A percentile compares a stretch with the other conserved stretches of the same genome.
Conservation (phyloP, 2,888 invertebrate genomes). For the Meandrusa payeni region DNA sequence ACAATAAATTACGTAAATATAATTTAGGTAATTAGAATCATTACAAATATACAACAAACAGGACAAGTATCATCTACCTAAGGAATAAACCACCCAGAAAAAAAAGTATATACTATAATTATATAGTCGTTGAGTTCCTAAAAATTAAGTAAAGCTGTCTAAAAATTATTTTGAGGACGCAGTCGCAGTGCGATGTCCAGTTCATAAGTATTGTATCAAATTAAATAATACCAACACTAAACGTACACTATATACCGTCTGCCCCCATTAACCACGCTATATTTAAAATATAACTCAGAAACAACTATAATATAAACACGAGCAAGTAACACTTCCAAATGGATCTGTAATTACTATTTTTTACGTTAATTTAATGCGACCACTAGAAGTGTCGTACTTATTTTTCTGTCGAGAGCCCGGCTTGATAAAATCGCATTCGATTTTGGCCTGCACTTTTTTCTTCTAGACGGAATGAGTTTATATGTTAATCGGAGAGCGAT, state of each 20-base stretch:
- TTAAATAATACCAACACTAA: background rate
- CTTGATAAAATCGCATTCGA: too few species aligned
- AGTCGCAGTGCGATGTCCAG: slow-evolving; percentile 11
- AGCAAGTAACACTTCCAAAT: too few species aligned
- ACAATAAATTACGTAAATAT: slow-evolving; percentile 79
- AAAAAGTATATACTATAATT: slow-evolving; percentile 26
- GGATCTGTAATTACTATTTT: too few species aligned
- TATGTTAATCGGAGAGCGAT: too few species aligned
- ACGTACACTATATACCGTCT: slow-evolving; percentile 14
- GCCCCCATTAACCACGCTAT: background rate
- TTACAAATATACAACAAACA: slow-evolving; percentile 67
- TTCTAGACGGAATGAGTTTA: too few species aligned
- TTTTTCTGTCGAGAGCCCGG: too few species aligned
- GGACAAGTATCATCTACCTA: slow-evolving; percentile 34
- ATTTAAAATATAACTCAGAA: background rate
- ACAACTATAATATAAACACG: too few species aligned
- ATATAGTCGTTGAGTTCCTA: slow-evolving; percentile 44
- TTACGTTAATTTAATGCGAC: too few species aligned
- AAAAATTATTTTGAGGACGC: slow-evolving; percentile 38
- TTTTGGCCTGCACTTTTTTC: too few species aligned
- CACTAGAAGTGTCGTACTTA: too few species aligned
- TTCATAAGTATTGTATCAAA: slow-evolving; percentile 1
- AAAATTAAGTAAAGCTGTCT: slow-evolving; percentile 72
- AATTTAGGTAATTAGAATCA: slow-evolving; percentile 68
- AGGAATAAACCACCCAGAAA: slow-evolving; percentile 25